phyloP scores from a whole-genome alignment of 1,140 invertebrate genomes.

The Drosophila sucinea region DNA sequence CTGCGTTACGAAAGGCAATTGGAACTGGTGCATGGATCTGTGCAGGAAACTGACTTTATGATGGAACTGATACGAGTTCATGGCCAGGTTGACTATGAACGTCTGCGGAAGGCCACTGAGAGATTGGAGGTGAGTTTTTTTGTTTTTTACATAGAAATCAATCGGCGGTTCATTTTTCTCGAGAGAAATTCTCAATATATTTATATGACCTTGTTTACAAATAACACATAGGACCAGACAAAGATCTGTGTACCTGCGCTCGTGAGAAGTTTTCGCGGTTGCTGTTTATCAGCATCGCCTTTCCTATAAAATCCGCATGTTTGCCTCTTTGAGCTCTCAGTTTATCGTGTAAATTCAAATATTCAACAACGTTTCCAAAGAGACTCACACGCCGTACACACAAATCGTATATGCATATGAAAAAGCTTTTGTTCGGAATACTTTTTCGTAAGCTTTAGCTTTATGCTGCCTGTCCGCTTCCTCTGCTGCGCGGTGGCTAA shows the following conservation, averaged over 20 bases:
- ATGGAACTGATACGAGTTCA: conserved; percentile 91
- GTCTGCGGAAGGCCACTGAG: conserved; percentile 91
- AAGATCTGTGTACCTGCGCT: conserved; percentile 43
- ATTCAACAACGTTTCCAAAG: background rate
- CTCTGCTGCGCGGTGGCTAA: conserved; percentile 22
- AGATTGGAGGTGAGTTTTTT: conserved; percentile 88
- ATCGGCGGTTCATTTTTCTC: no score
- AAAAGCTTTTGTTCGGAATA: conserved; percentile 10
- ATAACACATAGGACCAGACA: background rate
- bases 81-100: conserved; percentile 91
- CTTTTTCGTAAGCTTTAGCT: conserved; percentile 47
- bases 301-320: background rate
- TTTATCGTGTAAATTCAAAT: conserved; percentile 2
- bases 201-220: conserved; percentile 47
- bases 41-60: conserved; percentile 93
- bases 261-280: conserved; percentile 29
- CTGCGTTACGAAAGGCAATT: conserved; percentile 89
- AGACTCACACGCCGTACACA: background rate
- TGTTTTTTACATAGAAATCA: no score
- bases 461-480: background rate
- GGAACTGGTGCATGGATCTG: conserved; percentile 90
- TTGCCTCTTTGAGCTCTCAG: background rate
- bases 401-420: background rate
- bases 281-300: conserved; percentile 23
- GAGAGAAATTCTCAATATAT: background rate